Base-by-base conservation (phyloP, 2,113 vertebrate species). In the Leiothrix lutea region DNA sequence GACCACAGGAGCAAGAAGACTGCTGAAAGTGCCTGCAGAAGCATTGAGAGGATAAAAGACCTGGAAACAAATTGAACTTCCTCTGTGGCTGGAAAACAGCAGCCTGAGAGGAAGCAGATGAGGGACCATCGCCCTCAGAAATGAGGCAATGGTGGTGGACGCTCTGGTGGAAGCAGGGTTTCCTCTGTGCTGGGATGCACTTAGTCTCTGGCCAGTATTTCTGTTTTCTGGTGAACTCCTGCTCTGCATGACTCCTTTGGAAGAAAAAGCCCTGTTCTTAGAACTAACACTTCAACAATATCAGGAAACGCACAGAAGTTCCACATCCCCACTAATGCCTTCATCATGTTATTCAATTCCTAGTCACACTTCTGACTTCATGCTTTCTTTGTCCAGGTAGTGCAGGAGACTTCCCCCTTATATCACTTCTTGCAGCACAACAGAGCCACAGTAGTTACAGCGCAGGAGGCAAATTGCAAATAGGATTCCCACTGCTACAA, bases 331-430 rank as follows among this genome's bases (percentile, higher is more conserved):
- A 35, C 6, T 35, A 38, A 33, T 25, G 6, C 17, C 69, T 90
- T 77, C 9, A 54, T 23, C 2, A 40, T 31, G 58, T 66, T 61
- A 53, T 58, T 48, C 6, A 65, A 28, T 31, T 62, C 38, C 25
- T 22, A 31, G 22, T 50, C 31, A 66, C 28, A 5, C 19, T 71
- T 93, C 45, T 56, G 42, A 74, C n/a, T 45, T 45, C 44, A n/a
- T 6, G 2, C 4, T 64, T 15, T 50, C 26, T 26, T 9, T 31
- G 31, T 25, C 31, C 2, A 0, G 9, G 20, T 33, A 53, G 10
- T 24, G 33, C 12, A 73, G 54, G 65, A 81, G 18, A 65, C 7
- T 56, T 72, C 15, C 78, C 26, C 21, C 14, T 79, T 31, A 12
- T 48, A 18, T 15, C 29, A 50, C 6, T 53, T 61, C 23, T 56